A percentile compares a stretch with the other conserved stretches of the same genome.
These are phyloP conservation scores for Dipodomys merriami DNA, from an alignment of 2,113 vertebrate species.

Conservation along the genomic window DNA sequence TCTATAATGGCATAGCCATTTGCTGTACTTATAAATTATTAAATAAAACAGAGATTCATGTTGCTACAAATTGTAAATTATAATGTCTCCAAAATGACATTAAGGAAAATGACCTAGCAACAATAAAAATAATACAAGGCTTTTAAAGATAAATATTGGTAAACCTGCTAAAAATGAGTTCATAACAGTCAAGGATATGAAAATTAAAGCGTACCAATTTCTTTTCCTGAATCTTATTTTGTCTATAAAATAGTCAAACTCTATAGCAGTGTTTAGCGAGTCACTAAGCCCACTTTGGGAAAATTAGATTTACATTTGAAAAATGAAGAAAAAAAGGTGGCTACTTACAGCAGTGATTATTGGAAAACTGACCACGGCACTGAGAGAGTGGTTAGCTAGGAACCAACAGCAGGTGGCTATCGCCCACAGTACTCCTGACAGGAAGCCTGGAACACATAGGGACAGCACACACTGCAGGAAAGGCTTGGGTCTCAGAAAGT, in stretches of 20 bases:
- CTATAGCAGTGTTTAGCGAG: background rate
- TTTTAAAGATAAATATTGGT: background rate
- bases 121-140: background rate
- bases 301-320: background rate
- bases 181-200: too few species aligned
- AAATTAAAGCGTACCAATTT: background rate
- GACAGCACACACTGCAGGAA: background rate
- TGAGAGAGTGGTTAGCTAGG: conserved; percentile 91
- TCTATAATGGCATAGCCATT: background rate
- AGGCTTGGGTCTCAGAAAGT: fast-evolving
- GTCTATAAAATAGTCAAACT: background rate
- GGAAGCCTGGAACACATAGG: conserved; percentile 86
- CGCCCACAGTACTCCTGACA: conserved; percentile 92
- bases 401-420: conserved; percentile 92
- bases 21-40: background rate
- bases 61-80: conserved; percentile 5
- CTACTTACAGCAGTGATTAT: conserved; percentile 92
- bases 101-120: background rate
- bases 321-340: background rate
- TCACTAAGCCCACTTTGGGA: background rate
- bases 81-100: background rate
- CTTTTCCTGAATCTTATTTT: background rate
- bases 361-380: conserved; percentile 91
- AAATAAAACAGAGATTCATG: background rate
- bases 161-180: background rate